These are phyloP conservation scores for Torymus auratus DNA, from an alignment of 2,888 invertebrate species.

Conservation along the genomic window DNA sequence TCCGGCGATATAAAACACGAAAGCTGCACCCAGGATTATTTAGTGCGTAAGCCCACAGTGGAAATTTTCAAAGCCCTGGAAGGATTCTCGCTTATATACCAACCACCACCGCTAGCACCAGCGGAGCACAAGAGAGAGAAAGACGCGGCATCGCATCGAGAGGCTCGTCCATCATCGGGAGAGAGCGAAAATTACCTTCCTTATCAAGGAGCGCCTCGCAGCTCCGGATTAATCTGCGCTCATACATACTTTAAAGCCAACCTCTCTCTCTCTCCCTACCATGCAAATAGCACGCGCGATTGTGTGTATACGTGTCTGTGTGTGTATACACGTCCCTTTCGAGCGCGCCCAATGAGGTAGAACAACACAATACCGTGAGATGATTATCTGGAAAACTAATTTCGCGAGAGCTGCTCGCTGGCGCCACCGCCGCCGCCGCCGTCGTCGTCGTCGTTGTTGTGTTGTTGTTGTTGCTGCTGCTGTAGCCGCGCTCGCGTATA, in stretches of 20 bases:
- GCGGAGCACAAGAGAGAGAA: neutral
- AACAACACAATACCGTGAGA: conserved; percentile 74
- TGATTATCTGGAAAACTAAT: conserved; percentile 77
- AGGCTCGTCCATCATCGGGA: conserved; percentile 57
- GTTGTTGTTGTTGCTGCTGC: conserved; percentile 54
- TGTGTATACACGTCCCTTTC: conserved; percentile 31
- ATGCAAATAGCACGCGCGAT: conserved; percentile 57
- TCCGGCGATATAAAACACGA: conserved; percentile 11
- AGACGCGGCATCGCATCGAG: conserved; percentile 47
- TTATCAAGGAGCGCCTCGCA: conserved; percentile 69
- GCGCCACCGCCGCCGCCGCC: conserved; percentile 58
- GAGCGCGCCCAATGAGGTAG: conserved; percentile 55
- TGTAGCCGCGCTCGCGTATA: conserved; percentile 48
- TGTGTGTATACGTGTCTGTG: neutral
- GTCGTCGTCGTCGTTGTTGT: conserved; percentile 27
- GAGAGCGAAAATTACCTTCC: conserved; percentile 70
- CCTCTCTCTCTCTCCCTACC: conserved; percentile 57
- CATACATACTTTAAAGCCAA: conserved; percentile 68
- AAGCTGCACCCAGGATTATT: conserved; percentile 24
- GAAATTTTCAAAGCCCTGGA: conserved; percentile 41
- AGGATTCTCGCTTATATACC: conserved; percentile 1
- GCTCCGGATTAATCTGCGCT: conserved; percentile 69
- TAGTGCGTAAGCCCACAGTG: conserved; percentile 11
- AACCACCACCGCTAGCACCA: too few species aligned
- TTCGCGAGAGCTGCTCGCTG: conserved; percentile 72